A percentile compares a stretch with the other conserved stretches of the same genome.
phyloP scores from a whole-genome alignment of 2,797 vertebrate species.

The Diplodus puntazzo region DNA sequence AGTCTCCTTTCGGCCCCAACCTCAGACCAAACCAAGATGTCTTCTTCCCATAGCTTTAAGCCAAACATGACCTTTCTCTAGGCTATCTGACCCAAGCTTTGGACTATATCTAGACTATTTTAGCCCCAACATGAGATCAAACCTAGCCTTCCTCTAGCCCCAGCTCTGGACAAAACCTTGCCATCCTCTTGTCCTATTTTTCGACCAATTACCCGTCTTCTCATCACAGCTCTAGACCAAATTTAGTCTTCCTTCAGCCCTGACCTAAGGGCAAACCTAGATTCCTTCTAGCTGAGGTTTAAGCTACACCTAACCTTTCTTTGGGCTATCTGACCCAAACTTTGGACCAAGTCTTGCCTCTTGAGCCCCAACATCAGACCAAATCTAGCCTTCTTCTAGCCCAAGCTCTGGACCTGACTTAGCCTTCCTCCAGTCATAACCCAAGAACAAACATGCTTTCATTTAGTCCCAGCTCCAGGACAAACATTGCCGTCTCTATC shows the following conservation, averaged over 20 bases:
- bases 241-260: neutral
- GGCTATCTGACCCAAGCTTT: neutral
- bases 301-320: too few relatives aligned
- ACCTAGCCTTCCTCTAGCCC: neutral
- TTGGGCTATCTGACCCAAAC: too few relatives aligned
- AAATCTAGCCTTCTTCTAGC: neutral
- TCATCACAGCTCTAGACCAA: neutral
- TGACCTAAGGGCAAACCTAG: neutral
- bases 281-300: too few relatives aligned
- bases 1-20: neutral
- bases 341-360: too few relatives aligned
- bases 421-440: neutral
- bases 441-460: neutral
- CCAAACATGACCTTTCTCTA: neutral
- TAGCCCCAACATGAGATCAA: neutral
- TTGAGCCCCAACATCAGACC: too few relatives aligned
- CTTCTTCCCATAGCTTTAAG: neutral
- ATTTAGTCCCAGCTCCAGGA: neutral
- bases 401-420: neutral
- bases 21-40: conserved; percentile 11
- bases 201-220: neutral
- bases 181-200: neutral
- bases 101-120: neutral
- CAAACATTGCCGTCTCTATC: too few relatives aligned
- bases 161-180: neutral